Evolutionary conservation across 2,797 vertebrate genomes (phyloP), one percentile per base, ranked within the genome.

Genomic region (Cottoperca gobio): DNA sequence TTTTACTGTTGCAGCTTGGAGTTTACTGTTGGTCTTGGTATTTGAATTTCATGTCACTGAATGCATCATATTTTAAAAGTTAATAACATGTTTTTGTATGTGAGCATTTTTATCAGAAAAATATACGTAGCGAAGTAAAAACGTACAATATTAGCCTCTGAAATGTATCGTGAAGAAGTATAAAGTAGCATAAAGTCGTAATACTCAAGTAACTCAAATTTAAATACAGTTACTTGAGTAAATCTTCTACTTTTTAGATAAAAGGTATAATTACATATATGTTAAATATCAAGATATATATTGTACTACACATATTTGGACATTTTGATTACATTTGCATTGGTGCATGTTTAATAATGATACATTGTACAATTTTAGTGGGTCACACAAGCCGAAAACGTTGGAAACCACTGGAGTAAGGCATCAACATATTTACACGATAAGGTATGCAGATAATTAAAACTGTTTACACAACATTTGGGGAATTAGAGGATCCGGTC

Each of bases 391-490:
- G 33, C 11, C 26, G 59, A 43, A 43, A 42, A 0, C 2, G 31
- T 40, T n/a, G 4, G 10, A 6, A 39, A 21, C 42, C 28, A 26
- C 23, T 63, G 23, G 21, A 40, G 8, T 23, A 48, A 74, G 11
- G 26, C 37, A 43, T 53, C 46, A 8, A 28, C 3, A 31, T 48
- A 14, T 46, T 55, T n/a, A 53, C 37, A 64, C 24, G 26, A 8
- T 43, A 6, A 63, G 12, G 0, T 13, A 8, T 26, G 17, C 7
- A 5, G 2, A 53, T 45, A 39, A 43, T 40, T 45, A 33, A 74
- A 73, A 60, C 57, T 35, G 43, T 70, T 81, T 62, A 69, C 8
- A 5, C 76, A 63, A 19, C 26, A 46, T 58, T 46, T 45, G 11
- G 28, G 10, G 40, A 69, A 68, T 59, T 28, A 62, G 58, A 63